A percentile compares a stretch with the other conserved stretches of the same genome.
Conservation (phyloP, 2,797 vertebrate species). For the Phataginus tricuspis region DNA sequence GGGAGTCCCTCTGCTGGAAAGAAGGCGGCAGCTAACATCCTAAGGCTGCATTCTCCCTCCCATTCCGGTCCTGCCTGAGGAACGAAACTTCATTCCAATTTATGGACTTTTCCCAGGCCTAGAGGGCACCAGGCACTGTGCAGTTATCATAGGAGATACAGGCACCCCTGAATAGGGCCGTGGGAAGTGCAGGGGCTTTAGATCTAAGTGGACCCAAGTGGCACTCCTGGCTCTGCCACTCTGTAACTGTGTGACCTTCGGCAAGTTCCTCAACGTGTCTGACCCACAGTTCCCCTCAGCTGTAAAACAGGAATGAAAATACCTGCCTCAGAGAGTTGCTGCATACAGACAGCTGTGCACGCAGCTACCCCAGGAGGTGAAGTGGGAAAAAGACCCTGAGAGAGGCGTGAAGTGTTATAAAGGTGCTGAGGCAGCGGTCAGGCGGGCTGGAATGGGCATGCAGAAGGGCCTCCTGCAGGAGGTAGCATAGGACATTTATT, state of each 20-base stretch:
- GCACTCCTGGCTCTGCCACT: not conserved
- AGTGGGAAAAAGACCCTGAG: not conserved
- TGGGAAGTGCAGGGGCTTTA: not conserved
- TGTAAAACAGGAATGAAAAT: not conserved
- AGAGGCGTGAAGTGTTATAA: not conserved
- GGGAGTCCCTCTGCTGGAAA: not conserved
- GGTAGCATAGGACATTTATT: not conserved
- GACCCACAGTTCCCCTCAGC: not conserved
- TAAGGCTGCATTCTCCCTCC: not conserved
- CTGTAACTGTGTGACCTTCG: not conserved
- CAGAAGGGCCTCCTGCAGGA: not conserved
- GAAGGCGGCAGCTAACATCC: not conserved
- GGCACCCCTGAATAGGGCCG: not conserved
- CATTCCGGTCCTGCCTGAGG: not conserved
- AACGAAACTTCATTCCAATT: not conserved
- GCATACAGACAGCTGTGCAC: not conserved
- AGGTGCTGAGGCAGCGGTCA: not conserved
- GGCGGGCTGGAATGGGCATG: not conserved
- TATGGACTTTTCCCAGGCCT: not conserved
- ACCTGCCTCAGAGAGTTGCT: not conserved
- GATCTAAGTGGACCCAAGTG: not conserved
- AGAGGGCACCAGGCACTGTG: not conserved
- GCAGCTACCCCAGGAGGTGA: not conserved
- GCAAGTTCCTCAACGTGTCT: not conserved
- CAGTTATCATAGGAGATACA: not conserved